Percentiles rank a stretch among this genome's conserved stretches.
These are phyloP conservation scores for Mormyrops boulengeri DNA, from an alignment of 2,797 vertebrate species.

Conservation along the genomic window DNA sequence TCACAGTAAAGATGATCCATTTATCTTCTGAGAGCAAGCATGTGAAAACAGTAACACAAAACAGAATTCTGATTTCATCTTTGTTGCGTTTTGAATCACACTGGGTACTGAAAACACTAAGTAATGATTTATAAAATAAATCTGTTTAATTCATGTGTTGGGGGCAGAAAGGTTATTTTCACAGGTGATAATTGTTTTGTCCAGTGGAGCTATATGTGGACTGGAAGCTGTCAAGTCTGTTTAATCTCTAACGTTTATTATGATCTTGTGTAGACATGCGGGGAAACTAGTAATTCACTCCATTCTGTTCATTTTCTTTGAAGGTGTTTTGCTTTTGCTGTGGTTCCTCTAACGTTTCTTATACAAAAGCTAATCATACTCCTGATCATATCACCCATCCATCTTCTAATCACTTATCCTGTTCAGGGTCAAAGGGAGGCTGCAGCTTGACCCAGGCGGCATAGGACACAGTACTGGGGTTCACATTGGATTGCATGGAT, in stretches of 20 bases:
- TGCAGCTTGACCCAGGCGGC: not conserved
- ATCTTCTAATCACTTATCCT: not conserved
- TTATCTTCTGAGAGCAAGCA: not conserved
- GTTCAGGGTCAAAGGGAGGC: not conserved
- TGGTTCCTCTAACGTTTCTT: not conserved
- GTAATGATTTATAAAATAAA: constrained; percentile 1
- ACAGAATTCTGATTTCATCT: not conserved
- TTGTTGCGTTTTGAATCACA: not conserved
- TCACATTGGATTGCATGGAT: not conserved
- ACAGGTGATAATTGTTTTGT: not conserved
- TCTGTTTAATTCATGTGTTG: not conserved
- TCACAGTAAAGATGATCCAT: not conserved
- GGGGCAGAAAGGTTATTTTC: not conserved
- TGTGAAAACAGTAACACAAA: not conserved
- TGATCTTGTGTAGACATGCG: not conserved
- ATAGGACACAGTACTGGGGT: not conserved
- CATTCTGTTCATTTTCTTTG: not conserved
- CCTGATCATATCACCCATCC: not conserved
- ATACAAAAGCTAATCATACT: not conserved
- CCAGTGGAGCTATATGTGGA: not conserved
- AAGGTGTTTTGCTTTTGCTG: not conserved
- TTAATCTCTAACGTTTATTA: not conserved
- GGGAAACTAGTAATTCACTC: not conserved
- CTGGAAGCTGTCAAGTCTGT: not conserved
- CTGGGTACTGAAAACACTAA: not conserved